A percentile compares a stretch with the other conserved stretches of the same genome.
These are phyloP conservation scores for Camponotus vicinus DNA, from an alignment of 1,140 invertebrate species.

Conservation along the genomic window DNA sequence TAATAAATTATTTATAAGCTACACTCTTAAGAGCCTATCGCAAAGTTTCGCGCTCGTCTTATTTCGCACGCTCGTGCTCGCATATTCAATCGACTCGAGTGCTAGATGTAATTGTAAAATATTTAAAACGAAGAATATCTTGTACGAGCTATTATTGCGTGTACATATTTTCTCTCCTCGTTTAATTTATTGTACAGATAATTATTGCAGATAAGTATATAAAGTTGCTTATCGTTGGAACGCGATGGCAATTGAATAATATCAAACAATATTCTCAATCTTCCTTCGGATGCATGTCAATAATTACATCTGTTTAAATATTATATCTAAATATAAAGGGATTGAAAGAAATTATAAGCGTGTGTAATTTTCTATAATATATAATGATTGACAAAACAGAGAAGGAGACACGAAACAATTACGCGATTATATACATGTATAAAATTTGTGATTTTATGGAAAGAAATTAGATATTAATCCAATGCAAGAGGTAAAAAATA, in stretches of 20 bases:
- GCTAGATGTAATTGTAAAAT: conserved; percentile 39
- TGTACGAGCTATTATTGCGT: neutral
- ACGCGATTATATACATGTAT: neutral
- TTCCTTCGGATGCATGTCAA: neutral
- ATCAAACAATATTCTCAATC: neutral
- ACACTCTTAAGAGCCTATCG: conserved; percentile 22
- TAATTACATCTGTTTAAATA: conserved; percentile 4
- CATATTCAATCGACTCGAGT: conserved; percentile 32
- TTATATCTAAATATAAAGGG: neutral
- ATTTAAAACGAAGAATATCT: neutral
- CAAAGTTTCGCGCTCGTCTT: conserved; percentile 20
- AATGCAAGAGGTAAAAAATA: no score
- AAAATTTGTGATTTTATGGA: no score
- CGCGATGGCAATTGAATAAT: neutral
- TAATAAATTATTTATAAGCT: conserved; percentile 58
- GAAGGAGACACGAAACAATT: neutral
- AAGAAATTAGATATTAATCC: no score
- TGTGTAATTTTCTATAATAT: neutral
- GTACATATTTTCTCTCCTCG: neutral
- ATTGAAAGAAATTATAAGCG: conserved; percentile 9
- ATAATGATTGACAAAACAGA: neutral
- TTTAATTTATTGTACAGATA: neutral
- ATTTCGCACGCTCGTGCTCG: neutral
- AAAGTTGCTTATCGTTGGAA: neutral
- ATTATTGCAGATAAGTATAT: neutral